Evolutionary conservation across 2,113 vertebrate species (phyloP).

Genomic region (Embiotoca jacksoni): DNA sequence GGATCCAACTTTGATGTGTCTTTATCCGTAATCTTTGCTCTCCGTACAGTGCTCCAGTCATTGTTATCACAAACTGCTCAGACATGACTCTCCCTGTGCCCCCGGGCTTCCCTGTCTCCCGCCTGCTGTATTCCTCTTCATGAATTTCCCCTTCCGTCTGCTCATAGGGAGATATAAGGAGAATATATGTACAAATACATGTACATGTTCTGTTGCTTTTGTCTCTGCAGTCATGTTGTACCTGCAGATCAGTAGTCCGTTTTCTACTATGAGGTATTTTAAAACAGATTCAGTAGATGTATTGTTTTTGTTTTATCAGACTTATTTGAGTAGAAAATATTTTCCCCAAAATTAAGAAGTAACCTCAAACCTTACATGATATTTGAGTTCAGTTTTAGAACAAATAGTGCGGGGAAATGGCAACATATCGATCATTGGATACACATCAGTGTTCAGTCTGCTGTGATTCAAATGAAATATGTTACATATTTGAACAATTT

Average conservation of each 20-base stretch:
- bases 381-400: too few relatives aligned
- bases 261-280: neutral
- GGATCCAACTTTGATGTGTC: conserved; percentile 52
- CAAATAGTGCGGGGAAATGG: too few relatives aligned
- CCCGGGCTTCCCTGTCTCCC: conserved; percentile 56
- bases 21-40: conserved; percentile 44
- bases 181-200: conserved; percentile 1
- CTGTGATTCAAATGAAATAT: too few relatives aligned
- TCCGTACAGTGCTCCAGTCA: conserved; percentile 46
- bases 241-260: conserved; percentile 3
- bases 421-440: too few relatives aligned
- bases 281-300: neutral
- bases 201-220: conserved; percentile 13
- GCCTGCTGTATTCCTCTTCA: conserved; percentile 68
- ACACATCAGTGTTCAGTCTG: too few relatives aligned
- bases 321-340: too few relatives aligned
- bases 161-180: conserved; percentile 42
- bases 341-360: too few relatives aligned
- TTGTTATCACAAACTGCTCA: conserved; percentile 58
- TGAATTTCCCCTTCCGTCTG: conserved; percentile 53
- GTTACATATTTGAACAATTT: too few relatives aligned
- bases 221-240: neutral
- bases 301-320: neutral
- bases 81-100: conserved; percentile 53
- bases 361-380: too few relatives aligned